Evolutionary conservation across 2,113 vertebrate genomes (phyloP).

Genomic region (Philantomba maxwellii): DNA sequence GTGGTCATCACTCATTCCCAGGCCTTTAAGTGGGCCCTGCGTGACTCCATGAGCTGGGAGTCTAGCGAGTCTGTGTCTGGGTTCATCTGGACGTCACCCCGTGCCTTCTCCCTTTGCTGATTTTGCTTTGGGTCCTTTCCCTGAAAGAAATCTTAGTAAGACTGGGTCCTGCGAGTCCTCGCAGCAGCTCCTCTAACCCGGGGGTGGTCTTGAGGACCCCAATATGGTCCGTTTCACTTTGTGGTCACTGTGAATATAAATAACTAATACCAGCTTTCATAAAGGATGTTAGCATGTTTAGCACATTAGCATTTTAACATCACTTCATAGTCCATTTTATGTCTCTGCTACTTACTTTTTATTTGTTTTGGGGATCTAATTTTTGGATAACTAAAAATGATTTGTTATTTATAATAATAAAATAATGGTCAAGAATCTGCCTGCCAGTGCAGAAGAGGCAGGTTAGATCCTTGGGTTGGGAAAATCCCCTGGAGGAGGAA

Average conservation of each 20-base stretch:
- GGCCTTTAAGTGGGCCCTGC: neutral
- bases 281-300: neutral
- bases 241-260: neutral
- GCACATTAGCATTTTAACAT: neutral
- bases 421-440: neutral
- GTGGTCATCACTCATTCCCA: neutral
- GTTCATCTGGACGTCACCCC: neutral
- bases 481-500: neutral
- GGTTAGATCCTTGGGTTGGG: neutral
- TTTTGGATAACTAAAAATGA: neutral
- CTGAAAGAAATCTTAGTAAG: neutral
- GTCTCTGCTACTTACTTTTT: neutral
- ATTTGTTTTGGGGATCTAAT: neutral
- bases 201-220: neutral
- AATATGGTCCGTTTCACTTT: neutral
- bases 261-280: neutral
- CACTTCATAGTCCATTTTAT: neutral
- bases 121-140: neutral
- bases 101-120: neutral
- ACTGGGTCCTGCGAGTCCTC: neutral
- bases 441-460: neutral
- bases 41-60: fast-evolving
- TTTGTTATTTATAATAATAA: neutral
- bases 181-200: neutral
- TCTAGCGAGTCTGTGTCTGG: neutral